These are phyloP conservation scores for Clupea harengus DNA, from an alignment of 2,113 vertebrate genomes.

Conservation along the genomic window DNA sequence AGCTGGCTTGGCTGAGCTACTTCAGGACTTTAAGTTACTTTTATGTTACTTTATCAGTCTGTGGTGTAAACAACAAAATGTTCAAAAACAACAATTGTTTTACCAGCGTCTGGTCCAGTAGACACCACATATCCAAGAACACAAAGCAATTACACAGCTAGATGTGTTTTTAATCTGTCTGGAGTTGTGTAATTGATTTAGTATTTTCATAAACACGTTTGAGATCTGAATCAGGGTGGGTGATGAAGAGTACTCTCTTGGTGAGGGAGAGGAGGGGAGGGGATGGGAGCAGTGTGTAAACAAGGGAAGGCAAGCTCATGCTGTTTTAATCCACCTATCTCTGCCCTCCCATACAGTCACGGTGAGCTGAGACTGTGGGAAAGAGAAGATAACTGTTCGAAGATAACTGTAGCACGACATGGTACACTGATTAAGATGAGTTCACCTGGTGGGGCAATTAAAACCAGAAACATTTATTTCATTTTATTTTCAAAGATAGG, in stretches of 20 bases:
- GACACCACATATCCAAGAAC: background rate
- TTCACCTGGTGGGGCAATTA: background rate
- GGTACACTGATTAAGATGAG: slow-evolving; percentile 1
- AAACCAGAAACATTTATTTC: background rate
- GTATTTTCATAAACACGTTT: background rate
- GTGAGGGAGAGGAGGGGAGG: background rate
- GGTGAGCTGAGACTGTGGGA: background rate
- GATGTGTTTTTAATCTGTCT: background rate
- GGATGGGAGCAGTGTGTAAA: background rate
- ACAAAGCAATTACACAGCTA: background rate
- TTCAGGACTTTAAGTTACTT: no score
- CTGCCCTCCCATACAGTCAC: background rate
- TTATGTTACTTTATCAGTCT: background rate
- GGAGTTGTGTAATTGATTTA: background rate
- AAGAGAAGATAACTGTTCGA: background rate
- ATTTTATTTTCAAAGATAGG: background rate
- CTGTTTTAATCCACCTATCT: slow-evolving; percentile 3
- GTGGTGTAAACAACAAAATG: background rate
- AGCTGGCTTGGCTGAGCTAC: background rate
- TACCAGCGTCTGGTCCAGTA: background rate
- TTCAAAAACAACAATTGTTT: background rate
- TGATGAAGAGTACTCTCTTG: background rate
- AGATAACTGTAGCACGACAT: background rate
- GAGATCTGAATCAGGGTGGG: background rate
- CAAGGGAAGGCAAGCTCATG: background rate